Base-by-base conservation (phyloP, 2,113 vertebrate species). In the Acrocephalus kingi region DNA sequence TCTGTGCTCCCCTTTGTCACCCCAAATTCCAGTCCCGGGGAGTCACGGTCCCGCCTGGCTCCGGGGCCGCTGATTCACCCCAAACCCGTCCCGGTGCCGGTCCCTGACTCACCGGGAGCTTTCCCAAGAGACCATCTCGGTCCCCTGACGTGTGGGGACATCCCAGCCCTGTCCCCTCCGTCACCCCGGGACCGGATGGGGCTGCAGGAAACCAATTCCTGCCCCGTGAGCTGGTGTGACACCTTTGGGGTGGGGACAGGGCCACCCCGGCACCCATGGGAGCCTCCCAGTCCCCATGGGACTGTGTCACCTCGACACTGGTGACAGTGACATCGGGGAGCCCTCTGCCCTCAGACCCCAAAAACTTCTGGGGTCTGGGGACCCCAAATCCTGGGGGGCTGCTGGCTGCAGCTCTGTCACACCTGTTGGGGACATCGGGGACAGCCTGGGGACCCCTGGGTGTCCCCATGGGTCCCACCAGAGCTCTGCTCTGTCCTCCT, bases 191-290 rank as follows among this genome's bases (percentile, higher is more conserved):
- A 43, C 86, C 62, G 80, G 91, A 94, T 89, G 84, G 96, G 81
- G 81, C 72, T 79, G 64, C 91, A 93, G 95, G 93, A 97, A 96
- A 11, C 13, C 95, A 87, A 96, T 97, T 97, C 93, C 95, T 91
- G 63, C 87, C 78, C 84, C 2, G 35, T 35, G 35, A 35, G 35
- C 35, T 35, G 35, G 35, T 35, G 21, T 95, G 94, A 19, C 1
- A 1, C 39, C 10, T 11, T 3, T 0, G 27, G 95, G 95, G 96
- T 81, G 95, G 95, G 84, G 92, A 95, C 52, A 0, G 7, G 49
- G 91, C 48, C 71, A 49, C 84, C 76, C 4, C 1, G 35, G 15
- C 14, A 12, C 41, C 2, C 15, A 0, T 22, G 17, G 20, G 83
- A 92, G 62, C 83, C 71, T 86, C 63, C 68, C 20, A 2, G 3